Base-by-base conservation (phyloP, 2,888 invertebrate genomes). In the Drosophila dives region DNA sequence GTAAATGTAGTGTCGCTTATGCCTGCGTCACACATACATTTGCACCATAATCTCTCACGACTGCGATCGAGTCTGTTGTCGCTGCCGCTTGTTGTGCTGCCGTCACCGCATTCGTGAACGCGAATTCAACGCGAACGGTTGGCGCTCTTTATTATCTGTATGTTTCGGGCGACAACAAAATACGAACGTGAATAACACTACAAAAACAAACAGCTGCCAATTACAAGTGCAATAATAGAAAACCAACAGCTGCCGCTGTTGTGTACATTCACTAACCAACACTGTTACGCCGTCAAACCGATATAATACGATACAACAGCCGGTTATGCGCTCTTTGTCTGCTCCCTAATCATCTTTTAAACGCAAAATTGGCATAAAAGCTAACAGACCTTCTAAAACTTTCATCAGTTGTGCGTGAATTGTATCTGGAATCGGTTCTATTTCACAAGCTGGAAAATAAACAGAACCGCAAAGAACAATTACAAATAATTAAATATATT, bases 381-480 rank as follows among this genome's bases (percentile, higher is more conserved):
- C 66, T 49, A 56, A 59, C 29, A 48, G 33, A 55, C 66, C 12
- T 32, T 77, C 72, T n/a, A 12, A 68, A 72, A 82, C 58, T 72
- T 78, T 75, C 82, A 64, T 84, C 67, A 86, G 72, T 88, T 82
- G 78, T 74, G 72, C 71, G 72, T 80, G 76, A 75, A 60, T 62
- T 70, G 62, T 58, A 59, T 67, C 48, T 64, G 64, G 54, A 69
- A 60, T 74, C 51, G 53, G 40, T 73, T 65, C 32, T 59, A 32
- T 60, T 34, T 49, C 23, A 11, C 11, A 38, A 32, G 17, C 33
- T 12, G 12, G 20, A 49, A 29, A 51, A 15, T 12, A 34, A 56
- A 69, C 48, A 60, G 48, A 23, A 51, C 58, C 40, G 29, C 23
- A 45, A 23, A 53, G 17, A 64, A 2, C n/a, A 51, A 26, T 33